Percentiles rank a stretch among this genome's conserved stretches.
Conservation (phyloP, 2,113 vertebrate genomes). For the Nyctibius bracteatus region DNA sequence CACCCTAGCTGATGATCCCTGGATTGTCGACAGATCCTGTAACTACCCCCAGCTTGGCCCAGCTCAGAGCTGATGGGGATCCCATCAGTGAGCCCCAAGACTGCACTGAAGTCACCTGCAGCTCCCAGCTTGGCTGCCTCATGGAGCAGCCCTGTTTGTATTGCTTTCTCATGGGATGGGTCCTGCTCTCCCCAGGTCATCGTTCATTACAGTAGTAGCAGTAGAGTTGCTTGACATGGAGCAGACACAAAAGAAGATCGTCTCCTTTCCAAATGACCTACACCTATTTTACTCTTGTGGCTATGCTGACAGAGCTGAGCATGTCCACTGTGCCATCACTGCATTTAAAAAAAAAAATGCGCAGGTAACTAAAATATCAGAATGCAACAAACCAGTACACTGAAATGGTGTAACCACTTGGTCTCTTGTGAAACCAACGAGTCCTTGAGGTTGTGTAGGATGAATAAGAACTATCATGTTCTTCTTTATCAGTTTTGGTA, state of each 20-base stretch:
- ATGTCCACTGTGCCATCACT: neutral
- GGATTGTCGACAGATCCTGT: neutral
- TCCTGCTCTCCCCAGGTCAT: neutral
- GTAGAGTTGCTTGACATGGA: neutral
- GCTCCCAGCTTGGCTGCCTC: neutral
- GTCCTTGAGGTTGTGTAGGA: neutral
- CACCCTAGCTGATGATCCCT: neutral
- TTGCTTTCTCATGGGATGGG: neutral
- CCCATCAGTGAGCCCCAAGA: neutral
- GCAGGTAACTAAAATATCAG: neutral
- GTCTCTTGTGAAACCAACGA: neutral
- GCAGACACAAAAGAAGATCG: neutral
- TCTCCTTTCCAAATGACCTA: neutral
- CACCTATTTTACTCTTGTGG: fast-evolving
- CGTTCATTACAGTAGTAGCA: neutral
- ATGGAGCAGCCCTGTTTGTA: neutral
- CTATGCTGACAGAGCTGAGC: neutral
- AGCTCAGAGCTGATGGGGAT: neutral
- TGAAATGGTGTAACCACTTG: neutral
- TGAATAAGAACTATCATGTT: neutral
- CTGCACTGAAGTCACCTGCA: neutral
- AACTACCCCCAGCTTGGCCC: neutral
- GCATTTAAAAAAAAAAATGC: neutral
- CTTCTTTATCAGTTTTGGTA: neutral
- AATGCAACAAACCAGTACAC: neutral